phyloP scores from a whole-genome alignment of 1,140 invertebrate genomes.

The Dryas iulia region DNA sequence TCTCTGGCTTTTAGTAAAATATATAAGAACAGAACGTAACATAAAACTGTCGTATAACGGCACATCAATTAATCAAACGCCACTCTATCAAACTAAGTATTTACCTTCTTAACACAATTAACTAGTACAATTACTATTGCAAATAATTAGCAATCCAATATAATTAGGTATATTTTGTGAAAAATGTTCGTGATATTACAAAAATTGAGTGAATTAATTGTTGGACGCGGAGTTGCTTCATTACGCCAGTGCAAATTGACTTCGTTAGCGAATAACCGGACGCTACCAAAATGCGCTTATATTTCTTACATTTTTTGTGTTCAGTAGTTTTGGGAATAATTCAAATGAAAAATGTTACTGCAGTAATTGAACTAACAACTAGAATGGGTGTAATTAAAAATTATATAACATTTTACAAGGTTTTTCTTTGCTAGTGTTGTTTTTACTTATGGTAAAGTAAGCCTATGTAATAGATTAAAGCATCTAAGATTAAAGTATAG shows the following conservation, averaged over 20 bases:
- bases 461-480: no score
- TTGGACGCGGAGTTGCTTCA: conserved; percentile 28
- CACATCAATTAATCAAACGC: background rate
- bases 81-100: background rate
- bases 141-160: conserved; percentile 2
- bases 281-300: conserved; percentile 22
- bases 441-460: no score
- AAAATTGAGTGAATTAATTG: conserved; percentile 39
- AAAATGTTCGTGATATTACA: conserved; percentile 17
- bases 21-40: background rate
- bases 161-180: conserved; percentile 11
- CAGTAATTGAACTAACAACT: background rate
- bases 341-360: background rate
- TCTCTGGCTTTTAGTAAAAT: background rate
- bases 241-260: conserved; percentile 44
- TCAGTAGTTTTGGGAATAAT: conserved; percentile 14
- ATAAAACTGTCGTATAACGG: background rate
- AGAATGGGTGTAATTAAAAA: background rate
- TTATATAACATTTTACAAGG: background rate
- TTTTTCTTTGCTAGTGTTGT: background rate
- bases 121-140: background rate
- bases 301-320: conserved; percentile 16
- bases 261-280: conserved; percentile 20
- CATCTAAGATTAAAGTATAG: background rate
- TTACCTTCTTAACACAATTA: background rate